Conservation (phyloP, 2,797 vertebrate genomes). For the Propithecus perrieri region DNA sequence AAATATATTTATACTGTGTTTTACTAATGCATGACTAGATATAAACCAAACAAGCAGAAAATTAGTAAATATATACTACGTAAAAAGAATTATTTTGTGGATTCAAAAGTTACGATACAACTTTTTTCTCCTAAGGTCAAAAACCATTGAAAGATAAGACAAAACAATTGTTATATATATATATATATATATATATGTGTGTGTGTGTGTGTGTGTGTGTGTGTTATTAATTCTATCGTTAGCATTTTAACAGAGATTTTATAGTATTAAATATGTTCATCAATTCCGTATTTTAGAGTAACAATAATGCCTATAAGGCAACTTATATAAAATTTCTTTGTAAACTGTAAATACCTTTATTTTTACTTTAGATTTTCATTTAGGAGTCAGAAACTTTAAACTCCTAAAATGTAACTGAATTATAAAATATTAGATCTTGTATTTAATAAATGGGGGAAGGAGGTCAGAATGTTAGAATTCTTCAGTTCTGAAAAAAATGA, state of each 20-base stretch:
- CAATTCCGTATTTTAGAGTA: not conserved
- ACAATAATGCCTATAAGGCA: not conserved
- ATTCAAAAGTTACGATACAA: not conserved
- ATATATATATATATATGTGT: not conserved
- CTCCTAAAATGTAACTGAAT: not conserved
- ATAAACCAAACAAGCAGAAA: not conserved
- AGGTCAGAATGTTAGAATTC: not conserved
- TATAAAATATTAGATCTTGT: not conserved
- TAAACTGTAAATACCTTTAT: not conserved
- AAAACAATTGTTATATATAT: not conserved
- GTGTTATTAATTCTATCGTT: not conserved
- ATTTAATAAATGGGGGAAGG: not conserved
- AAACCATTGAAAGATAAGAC: not conserved
- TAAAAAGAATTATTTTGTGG: not conserved
- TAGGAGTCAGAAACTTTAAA: not conserved
- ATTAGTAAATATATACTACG: not conserved
- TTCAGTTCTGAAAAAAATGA: not conserved
- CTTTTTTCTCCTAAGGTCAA: not conserved
- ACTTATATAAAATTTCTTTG: not conserved
- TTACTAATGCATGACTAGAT: not conserved
- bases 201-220: not conserved
- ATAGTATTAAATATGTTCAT: not conserved
- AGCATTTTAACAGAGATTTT: not conserved
- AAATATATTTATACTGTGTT: not conserved
- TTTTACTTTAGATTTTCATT: not conserved